phyloP scores from a whole-genome alignment of 2,113 vertebrate species.

The Otolemur garnettii region DNA sequence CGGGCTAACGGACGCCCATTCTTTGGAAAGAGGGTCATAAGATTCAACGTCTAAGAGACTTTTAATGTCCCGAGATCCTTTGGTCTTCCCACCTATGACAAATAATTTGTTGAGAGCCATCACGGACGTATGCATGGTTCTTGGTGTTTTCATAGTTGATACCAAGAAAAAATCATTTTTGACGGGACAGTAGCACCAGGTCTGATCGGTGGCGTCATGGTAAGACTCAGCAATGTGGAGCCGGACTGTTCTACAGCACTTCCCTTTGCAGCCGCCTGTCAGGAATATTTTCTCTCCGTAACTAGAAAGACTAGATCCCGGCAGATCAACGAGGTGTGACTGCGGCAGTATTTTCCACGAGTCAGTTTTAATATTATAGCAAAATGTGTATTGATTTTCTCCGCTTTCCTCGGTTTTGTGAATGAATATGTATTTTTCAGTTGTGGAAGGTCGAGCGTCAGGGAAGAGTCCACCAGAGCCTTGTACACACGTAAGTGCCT shows the following conservation, averaged over 20 bases:
- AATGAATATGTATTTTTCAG: slow-evolving; percentile 96
- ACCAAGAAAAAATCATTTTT: slow-evolving; percentile 90
- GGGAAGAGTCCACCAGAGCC: slow-evolving; percentile 91
- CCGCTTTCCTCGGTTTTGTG: slow-evolving; percentile 96
- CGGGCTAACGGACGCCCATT: slow-evolving; percentile 93
- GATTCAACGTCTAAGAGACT: slow-evolving; percentile 96
- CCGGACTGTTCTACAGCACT: slow-evolving; percentile 93
- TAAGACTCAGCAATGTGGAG: slow-evolving; percentile 94
- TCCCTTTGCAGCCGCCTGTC: slow-evolving; percentile 95
- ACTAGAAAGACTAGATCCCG: slow-evolving; percentile 94
- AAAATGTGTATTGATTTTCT: slow-evolving; percentile 93
- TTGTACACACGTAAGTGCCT: slow-evolving; percentile 90
- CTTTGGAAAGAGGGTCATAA: slow-evolving; percentile 92
- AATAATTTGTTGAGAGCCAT: slow-evolving; percentile 93
- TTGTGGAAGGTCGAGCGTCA: slow-evolving; percentile 95
- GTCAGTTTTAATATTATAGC: slow-evolving; percentile 94
- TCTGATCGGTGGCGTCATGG: slow-evolving; percentile 95
- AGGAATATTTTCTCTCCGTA: slow-evolving; percentile 97
- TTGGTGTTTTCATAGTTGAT: slow-evolving; percentile 93
- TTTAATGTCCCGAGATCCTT: slow-evolving; percentile 90
- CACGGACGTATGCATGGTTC: slow-evolving; percentile 96
- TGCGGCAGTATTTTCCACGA: slow-evolving; percentile 93
- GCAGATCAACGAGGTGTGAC: slow-evolving; percentile 91
- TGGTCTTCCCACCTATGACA: slow-evolving; percentile 96
- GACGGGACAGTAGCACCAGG: slow-evolving; percentile 97